phyloP scores from a whole-genome alignment of 2,888 invertebrate genomes.

The Alloplasta piceator region DNA sequence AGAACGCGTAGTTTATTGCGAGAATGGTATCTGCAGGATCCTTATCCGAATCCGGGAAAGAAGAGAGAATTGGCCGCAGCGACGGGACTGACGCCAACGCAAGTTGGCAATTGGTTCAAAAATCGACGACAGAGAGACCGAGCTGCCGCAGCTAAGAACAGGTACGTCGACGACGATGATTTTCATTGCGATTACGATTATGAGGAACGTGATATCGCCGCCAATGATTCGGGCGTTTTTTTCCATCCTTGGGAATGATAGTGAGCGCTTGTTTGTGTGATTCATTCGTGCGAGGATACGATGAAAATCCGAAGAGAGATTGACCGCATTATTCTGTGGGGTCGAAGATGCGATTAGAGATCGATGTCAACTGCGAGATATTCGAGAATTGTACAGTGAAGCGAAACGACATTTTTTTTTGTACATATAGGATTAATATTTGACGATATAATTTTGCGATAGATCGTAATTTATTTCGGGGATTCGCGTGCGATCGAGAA shows the following conservation, averaged over 20 bases:
- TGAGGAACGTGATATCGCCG: conserved; percentile 38
- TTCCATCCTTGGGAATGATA: conserved; percentile 47
- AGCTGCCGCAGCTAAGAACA: conserved; percentile 97
- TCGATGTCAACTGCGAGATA: background rate
- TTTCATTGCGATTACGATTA: conserved; percentile 51
- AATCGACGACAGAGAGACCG: conserved; percentile 94
- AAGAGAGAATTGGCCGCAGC: conserved; percentile 95
- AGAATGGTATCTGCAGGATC: conserved; percentile 99
- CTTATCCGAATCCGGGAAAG: conserved; percentile 97
- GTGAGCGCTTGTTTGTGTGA: conserved; percentile 4
- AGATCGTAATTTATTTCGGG: background rate
- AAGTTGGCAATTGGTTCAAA: conserved; percentile 97
- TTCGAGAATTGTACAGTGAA: background rate
- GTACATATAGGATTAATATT: background rate
- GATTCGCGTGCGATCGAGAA: background rate
- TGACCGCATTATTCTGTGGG: background rate
- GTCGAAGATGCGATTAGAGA: too few relatives aligned
- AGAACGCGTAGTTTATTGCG: conserved; percentile 96
- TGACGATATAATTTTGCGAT: background rate
- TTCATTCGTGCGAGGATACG: background rate
- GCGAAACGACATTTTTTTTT: background rate
- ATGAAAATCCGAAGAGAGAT: background rate
- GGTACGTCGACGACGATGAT: conserved; percentile 86
- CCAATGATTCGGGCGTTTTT: conserved; percentile 43
- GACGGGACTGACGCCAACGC: conserved; percentile 96